Conservation (phyloP, 2,113 vertebrate genomes). For the Passer domesticus region DNA sequence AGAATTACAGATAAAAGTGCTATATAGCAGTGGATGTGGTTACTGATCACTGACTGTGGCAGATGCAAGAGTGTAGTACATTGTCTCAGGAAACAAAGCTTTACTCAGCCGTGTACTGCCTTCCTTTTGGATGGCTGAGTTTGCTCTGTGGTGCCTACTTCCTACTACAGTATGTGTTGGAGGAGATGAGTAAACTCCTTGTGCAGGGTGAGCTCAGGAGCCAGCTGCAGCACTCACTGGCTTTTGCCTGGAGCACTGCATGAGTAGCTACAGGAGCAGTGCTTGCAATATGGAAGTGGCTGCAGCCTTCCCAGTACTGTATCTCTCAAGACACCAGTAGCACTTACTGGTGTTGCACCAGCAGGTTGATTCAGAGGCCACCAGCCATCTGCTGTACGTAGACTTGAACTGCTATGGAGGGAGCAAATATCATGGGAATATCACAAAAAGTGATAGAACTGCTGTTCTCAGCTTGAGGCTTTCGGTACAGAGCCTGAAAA, state of each 20-base stretch:
- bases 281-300: accelerated
- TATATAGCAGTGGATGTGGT: accelerated
- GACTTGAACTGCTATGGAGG: accelerated
- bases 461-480: background rate
- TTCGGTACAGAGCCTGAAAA: background rate
- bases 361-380: background rate
- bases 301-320: background rate
- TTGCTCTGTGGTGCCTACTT: background rate
- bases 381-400: accelerated
- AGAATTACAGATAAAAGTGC: background rate
- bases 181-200: background rate
- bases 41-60: background rate
- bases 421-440: background rate
- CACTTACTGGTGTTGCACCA: background rate
- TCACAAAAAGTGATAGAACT: background rate
- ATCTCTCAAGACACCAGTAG: background rate
- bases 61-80: accelerated
- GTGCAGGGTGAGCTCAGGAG: background rate
- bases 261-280: background rate
- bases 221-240: accelerated
- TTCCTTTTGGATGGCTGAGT: background rate
- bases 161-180: accelerated
- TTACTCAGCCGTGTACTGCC: background rate
- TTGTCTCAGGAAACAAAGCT: background rate
- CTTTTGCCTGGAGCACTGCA: background rate